Base-by-base conservation (phyloP, 1,140 invertebrate species). In the Aphis gossypii region DNA sequence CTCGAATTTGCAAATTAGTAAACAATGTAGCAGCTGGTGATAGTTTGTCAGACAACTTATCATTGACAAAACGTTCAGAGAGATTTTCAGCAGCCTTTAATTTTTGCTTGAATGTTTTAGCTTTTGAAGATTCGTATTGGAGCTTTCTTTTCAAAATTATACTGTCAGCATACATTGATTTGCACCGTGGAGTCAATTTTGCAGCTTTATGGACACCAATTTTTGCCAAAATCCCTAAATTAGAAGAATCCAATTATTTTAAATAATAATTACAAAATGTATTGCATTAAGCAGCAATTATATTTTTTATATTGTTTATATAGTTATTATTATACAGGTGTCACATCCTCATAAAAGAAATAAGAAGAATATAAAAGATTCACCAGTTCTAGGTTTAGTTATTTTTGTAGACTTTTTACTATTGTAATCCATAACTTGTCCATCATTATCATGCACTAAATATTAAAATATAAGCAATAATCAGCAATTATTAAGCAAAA, bases 1-100 rank as follows among this genome's bases (percentile, higher is more conserved):
- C 76, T 82, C 30, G n/a, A 82, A 82, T 82, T 82, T 82, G 76
- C n/a, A 82, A n/a, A 18, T 82, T 82, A n/a, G 76, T 82, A 82
- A 20, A 76, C 76, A 82, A 38, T 4, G n/a, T 82, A 35, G 76
- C 35, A 35, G 76, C 76, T 82, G 18, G 76, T 82, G 76, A 38
- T 14, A 82, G n/a, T 35, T 35, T 82, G 9, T 21, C n/a, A 35
- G 76, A 82, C 35, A 82, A 82, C 11, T 82, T 82, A 38, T 82
- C n/a, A 38, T 35, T 20, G 14, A 82, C 38, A 82, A 38, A 82
- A 20, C n/a, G n/a, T 6, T 82, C n/a, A 20, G 76, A 82, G 30
- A 82, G n/a, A 20, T 35, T 38, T 82, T 82, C 76, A 35, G 76
- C n/a, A 30, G 68, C 68, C 18, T 3, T 82, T 20, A 82, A 20